phyloP scores from a whole-genome alignment of 2,797 vertebrate genomes.

The Lacerta bilineata region DNA sequence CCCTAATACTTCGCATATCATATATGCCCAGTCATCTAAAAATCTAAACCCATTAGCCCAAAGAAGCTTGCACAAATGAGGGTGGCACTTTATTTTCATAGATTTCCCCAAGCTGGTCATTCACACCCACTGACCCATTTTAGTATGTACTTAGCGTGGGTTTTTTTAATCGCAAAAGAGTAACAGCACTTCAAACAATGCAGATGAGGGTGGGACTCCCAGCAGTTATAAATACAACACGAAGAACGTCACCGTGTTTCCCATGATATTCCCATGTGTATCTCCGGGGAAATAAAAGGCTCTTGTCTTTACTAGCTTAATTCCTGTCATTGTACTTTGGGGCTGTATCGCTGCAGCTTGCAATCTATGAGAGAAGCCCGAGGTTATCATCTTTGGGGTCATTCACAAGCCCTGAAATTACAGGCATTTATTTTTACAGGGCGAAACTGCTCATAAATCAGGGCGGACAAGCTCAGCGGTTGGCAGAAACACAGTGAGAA shows the following conservation, averaged over 20 bases:
- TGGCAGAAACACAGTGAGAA: slow-evolving; percentile 49
- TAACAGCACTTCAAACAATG: slow-evolving; percentile 75
- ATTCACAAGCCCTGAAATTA: slow-evolving; percentile 55
- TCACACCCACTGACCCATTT: slow-evolving; percentile 53
- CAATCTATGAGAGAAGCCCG: slow-evolving; percentile 47
- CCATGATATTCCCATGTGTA: slow-evolving; percentile 77
- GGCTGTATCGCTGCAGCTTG: slow-evolving; percentile 60
- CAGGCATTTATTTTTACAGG: slow-evolving; percentile 14
- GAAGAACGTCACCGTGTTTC: slow-evolving; percentile 81
- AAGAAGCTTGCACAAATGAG: background rate
- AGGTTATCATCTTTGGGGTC: slow-evolving; percentile 73
- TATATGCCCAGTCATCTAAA: slow-evolving; percentile 6
- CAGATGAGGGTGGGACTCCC: slow-evolving; percentile 71
- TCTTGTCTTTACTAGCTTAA: slow-evolving; percentile 73
- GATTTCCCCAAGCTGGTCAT: slow-evolving; percentile 32
- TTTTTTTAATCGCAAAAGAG: slow-evolving; percentile 76
- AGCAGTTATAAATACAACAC: slow-evolving; percentile 80
- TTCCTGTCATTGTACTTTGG: slow-evolving; percentile 83
- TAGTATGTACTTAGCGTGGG: slow-evolving; percentile 66
- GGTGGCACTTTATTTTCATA: slow-evolving; percentile 44
- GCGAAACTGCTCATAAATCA: slow-evolving; percentile 70
- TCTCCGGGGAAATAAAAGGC: slow-evolving; percentile 80
- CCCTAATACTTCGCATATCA: slow-evolving; percentile 12
- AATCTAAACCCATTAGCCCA: slow-evolving; percentile 24
- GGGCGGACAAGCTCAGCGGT: slow-evolving; percentile 43